These are phyloP conservation scores for Myotis findleyi DNA, from an alignment of 2,797 vertebrate species.

Conservation along the genomic window DNA sequence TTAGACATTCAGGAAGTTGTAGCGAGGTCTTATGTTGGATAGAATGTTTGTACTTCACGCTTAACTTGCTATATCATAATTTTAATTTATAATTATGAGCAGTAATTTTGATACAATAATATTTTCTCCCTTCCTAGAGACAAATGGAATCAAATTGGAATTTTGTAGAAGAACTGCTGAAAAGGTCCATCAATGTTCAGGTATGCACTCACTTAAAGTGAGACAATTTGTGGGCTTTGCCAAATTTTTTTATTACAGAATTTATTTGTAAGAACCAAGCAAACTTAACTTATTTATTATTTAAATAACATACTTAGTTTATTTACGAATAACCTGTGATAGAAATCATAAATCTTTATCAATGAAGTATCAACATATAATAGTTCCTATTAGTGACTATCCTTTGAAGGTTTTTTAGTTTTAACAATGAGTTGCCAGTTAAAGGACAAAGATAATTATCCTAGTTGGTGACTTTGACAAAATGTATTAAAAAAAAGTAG, in stretches of 20 bases:
- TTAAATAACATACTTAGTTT: conserved; percentile 66
- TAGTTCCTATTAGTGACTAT: conserved; percentile 78
- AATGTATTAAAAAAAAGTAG: conserved; percentile 87
- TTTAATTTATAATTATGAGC: conserved; percentile 38
- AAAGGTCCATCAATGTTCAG: conserved; percentile 91
- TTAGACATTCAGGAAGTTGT: neutral
- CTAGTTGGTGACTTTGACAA: conserved; percentile 83
- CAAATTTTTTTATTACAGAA: conserved; percentile 51
- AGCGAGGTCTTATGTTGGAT: conserved; percentile 14
- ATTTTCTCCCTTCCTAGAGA: conserved; percentile 88
- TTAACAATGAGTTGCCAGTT: conserved; percentile 85
- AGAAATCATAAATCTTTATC: conserved; percentile 47
- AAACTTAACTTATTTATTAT: conserved; percentile 50
- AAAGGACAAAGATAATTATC: conserved; percentile 86
- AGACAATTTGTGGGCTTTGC: conserved; percentile 41
- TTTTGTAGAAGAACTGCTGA: conserved; percentile 94
- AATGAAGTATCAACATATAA: conserved; percentile 42
- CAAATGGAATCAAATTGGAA: conserved; percentile 93
- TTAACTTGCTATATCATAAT: neutral
- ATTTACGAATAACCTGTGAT: conserved; percentile 61
- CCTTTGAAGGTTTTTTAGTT: conserved; percentile 81
- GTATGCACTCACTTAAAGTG: conserved; percentile 85
- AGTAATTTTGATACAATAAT: conserved; percentile 56
- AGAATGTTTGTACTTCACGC: conserved; percentile 31
- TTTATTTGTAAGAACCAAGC: conserved; percentile 72